These are phyloP conservation scores for Artibeus lituratus DNA, from an alignment of 2,797 vertebrate species.

Conservation along the genomic window DNA sequence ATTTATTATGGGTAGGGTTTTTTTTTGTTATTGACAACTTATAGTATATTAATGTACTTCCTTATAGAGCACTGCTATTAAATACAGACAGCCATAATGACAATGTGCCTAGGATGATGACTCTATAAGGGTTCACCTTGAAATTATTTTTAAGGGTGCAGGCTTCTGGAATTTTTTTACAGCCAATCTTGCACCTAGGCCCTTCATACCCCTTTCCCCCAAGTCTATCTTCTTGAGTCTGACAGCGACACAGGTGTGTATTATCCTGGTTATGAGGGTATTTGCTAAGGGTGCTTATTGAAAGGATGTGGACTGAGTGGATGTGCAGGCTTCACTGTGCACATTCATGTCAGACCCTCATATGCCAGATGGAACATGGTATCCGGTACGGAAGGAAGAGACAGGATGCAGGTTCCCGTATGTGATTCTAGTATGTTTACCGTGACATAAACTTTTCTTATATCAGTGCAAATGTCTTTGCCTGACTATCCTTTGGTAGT, in stretches of 20 bases:
- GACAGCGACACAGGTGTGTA: neutral
- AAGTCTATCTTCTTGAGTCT: neutral
- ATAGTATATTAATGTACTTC: neutral
- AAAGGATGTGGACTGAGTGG: neutral
- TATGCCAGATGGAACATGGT: neutral
- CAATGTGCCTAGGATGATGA: neutral
- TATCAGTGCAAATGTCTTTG: neutral
- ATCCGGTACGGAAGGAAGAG: neutral
- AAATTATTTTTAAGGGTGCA: neutral
- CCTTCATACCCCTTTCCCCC: neutral
- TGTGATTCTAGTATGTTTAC: neutral
- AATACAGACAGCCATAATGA: neutral
- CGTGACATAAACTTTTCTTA: neutral
- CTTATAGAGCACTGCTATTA: neutral
- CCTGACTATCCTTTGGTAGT: neutral
- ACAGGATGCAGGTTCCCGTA: neutral
- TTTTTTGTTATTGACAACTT: neutral
- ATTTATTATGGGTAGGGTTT: neutral
- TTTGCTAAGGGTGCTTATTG: neutral
- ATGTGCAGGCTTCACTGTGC: neutral
- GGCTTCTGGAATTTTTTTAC: neutral
- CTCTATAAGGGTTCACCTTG: neutral
- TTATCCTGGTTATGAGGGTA: neutral
- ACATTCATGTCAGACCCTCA: neutral
- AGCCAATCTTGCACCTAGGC: neutral